Conservation (phyloP, 2,113 vertebrate genomes). For the Aegithalos caudatus region DNA sequence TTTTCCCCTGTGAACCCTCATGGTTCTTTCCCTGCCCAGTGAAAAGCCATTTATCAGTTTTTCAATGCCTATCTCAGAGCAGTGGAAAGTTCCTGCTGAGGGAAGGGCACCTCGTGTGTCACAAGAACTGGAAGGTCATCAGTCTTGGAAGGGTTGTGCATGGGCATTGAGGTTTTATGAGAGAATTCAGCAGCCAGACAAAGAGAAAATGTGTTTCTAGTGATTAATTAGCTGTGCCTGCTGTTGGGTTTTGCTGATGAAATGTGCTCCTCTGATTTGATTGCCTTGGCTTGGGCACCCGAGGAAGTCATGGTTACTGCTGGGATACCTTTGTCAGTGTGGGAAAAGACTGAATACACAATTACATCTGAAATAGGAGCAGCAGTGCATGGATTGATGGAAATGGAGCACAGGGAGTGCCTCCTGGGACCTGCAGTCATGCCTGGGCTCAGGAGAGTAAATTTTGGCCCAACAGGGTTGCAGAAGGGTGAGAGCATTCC, state of each 20-base stretch:
- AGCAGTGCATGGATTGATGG: background rate
- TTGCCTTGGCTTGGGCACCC: background rate
- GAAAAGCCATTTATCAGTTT: background rate
- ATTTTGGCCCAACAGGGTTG: fast-evolving
- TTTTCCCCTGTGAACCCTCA: background rate
- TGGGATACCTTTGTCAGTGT: background rate
- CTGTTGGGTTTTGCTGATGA: background rate
- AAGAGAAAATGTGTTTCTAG: background rate
- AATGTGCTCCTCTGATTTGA: background rate
- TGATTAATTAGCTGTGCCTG: background rate
- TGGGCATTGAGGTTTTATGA: background rate
- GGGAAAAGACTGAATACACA: background rate
- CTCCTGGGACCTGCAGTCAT: background rate
- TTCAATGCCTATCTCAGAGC: background rate
- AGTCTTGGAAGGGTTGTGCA: background rate
- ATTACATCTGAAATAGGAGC: background rate
- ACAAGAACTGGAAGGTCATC: background rate
- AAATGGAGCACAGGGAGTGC: background rate
- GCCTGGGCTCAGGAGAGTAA: background rate
- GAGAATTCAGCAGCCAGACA: background rate
- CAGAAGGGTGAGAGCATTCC: no score
- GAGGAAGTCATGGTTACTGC: background rate
- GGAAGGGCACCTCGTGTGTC: background rate
- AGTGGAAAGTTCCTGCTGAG: background rate
- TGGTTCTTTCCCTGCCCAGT: background rate